phyloP scores from a whole-genome alignment of 64 coral and sea anemone genomes.

The Montipora cactus region DNA sequence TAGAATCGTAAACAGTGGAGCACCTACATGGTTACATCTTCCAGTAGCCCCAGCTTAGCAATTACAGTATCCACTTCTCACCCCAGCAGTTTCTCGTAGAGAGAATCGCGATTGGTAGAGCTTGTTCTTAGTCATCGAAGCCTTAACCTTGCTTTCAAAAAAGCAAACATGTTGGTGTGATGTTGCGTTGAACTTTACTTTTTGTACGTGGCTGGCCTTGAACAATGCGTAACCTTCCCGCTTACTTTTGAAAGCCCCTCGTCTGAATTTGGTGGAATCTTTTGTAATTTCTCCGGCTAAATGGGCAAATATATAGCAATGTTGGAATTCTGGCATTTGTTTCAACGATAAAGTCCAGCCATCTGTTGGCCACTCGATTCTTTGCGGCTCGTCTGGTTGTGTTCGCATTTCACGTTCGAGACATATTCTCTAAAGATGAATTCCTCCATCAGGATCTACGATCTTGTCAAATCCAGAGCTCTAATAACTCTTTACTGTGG shows the following conservation, averaged over 20 bases:
- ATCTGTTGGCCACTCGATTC: slow-evolving; percentile 35
- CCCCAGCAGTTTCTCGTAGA: background rate
- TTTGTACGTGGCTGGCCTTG: slow-evolving; percentile 10
- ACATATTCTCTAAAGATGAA: slow-evolving; percentile 6
- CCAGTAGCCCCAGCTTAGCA: slow-evolving; percentile 43
- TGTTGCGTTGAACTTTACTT: slow-evolving; percentile 1
- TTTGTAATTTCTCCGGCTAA: background rate
- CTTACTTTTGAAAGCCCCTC: slow-evolving; percentile 56
- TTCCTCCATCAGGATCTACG: slow-evolving; percentile 42
- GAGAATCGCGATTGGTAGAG: slow-evolving; percentile 17
- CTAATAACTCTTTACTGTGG: slow-evolving; percentile 13
- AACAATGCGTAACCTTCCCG: slow-evolving; percentile 38
- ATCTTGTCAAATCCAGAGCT: slow-evolving; percentile 31
- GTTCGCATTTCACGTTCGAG: background rate
- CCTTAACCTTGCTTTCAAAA: slow-evolving; percentile 33
- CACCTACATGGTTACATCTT: slow-evolving; percentile 37
- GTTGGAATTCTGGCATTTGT: slow-evolving; percentile 21
- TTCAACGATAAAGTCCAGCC: background rate
- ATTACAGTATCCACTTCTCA: slow-evolving; percentile 7
- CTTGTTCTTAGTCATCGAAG: slow-evolving; percentile 46
- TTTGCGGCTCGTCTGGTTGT: background rate
- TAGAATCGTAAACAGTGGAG: slow-evolving; percentile 26
- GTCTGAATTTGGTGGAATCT: slow-evolving; percentile 5
- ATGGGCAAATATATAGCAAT: slow-evolving; percentile 56
- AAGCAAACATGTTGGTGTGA: slow-evolving; percentile 23